Base-by-base conservation (phyloP, 2,888 invertebrate species). In the Acleris emargana region DNA sequence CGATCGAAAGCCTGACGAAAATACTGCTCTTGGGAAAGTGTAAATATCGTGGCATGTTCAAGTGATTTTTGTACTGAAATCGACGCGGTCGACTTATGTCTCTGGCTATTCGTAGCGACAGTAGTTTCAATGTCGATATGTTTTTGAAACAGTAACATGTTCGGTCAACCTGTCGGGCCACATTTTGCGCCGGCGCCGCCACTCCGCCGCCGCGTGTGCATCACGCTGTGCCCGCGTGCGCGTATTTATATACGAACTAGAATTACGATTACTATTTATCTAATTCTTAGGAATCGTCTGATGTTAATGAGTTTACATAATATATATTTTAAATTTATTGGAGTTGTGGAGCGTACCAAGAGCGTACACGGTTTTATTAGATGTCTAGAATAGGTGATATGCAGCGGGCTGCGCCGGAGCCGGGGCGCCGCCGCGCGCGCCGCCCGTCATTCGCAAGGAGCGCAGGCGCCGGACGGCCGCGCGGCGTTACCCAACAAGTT, bases 381-480 rank as follows among this genome's bases (percentile, higher is more conserved):
- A 81, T 85, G 82, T 83, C 80, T 86, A 70, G 77, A 86, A 86
- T 86, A 78, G 79, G 84, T 76, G 79, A 76, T 76, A 80, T 75
- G 73, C 75, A 76, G 74, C 73, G 76, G 69, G 77, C 68, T 77
- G 72, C 70, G 75, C 62, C 76, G 74, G 76, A 74, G 69, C 74
- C 47, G 69, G 77, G 72, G 75, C 75, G 72, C 77, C 73, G 71
- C 67, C 68, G 64, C 71, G 75, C 70, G 73, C 73, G 73, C 50
- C n/a, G 17, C 45, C n/a, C 45, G 75, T 86, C 89, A 89, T 87
- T 89, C 86, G 80, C 71, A 70, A 76, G 73, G 75, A 75, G 86
- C 85, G 84, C 84, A 77, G 76, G 83, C 80, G 81, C 76, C 80
- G 87, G 81, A 79, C 77, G 85, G 87, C 75, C 82, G 89, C 82